These are phyloP conservation scores for Potorous gilbertii DNA, from an alignment of 2,797 vertebrate genomes.

Conservation along the genomic window DNA sequence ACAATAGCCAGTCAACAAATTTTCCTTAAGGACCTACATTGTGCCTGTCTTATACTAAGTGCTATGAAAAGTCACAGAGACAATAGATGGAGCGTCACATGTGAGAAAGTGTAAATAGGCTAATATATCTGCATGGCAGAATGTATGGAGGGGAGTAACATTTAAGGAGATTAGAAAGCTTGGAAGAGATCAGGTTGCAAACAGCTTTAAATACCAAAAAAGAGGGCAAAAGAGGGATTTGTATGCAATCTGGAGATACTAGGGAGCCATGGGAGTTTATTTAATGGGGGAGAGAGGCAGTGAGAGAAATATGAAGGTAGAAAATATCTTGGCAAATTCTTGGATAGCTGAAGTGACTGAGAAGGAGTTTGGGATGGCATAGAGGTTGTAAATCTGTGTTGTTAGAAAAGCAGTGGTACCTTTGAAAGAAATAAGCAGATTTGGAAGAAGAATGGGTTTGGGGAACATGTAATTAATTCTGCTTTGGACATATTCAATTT, in stretches of 20 bases:
- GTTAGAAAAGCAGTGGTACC: neutral
- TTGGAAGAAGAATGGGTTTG: neutral
- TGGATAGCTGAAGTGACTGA: neutral
- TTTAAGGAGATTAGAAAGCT: neutral
- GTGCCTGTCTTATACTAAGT: neutral
- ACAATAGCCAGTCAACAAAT: neutral
- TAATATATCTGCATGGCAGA: neutral
- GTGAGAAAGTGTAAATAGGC: neutral
- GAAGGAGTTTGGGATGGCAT: neutral
- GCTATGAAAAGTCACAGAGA: neutral
- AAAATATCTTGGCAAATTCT: neutral
- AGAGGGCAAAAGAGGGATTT: neutral
- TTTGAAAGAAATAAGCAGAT: neutral
- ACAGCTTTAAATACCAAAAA: neutral
- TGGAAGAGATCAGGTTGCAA: neutral
- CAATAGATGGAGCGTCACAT: neutral
- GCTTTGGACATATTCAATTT: neutral
- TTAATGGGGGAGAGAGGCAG: neutral
- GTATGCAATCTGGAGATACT: neutral
- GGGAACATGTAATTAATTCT: neutral
- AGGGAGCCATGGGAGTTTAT: neutral
- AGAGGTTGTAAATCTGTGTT: neutral
- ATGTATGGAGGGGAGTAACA: neutral
- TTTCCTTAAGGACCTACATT: neutral
- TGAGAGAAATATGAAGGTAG: neutral